phyloP scores from a whole-genome alignment of 1,140 invertebrate species.

The Diorhabda carinulata region DNA sequence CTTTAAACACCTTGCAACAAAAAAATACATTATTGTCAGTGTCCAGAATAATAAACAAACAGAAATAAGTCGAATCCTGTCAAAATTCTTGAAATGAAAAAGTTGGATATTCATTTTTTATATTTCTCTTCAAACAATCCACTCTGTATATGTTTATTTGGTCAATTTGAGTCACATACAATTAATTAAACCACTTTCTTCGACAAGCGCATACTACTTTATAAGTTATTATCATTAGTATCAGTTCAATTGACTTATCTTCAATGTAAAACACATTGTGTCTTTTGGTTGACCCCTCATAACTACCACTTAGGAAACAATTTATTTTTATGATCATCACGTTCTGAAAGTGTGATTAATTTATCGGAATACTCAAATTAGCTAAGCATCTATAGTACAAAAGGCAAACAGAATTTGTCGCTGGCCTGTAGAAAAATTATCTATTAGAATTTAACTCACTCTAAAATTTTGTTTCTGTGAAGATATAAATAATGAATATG shows the following conservation, averaged over 20 bases:
- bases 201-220: too few relatives aligned
- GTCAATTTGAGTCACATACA: too few relatives aligned
- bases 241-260: background rate
- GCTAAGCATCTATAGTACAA: background rate
- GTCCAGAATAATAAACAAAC: too few relatives aligned
- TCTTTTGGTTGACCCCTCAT: background rate
- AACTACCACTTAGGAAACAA: slow-evolving; percentile 2
- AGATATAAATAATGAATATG: too few relatives aligned
- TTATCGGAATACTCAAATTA: background rate
- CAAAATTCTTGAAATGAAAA: too few relatives aligned
- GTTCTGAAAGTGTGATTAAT: background rate
- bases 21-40: too few relatives aligned
- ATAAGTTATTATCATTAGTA: background rate
- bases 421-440: background rate
- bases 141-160: too few relatives aligned
- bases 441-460: background rate
- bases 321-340: background rate
- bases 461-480: background rate
- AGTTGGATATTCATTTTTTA: too few relatives aligned
- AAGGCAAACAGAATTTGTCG: background rate
- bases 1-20: too few relatives aligned
- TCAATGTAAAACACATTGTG: background rate
- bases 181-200: too few relatives aligned
- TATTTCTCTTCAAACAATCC: too few relatives aligned
- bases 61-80: too few relatives aligned